Evolutionary conservation across 2,797 vertebrate species (phyloP), one percentile per base, ranked within the genome.

Genomic region (Parotocinclus haroldoi): DNA sequence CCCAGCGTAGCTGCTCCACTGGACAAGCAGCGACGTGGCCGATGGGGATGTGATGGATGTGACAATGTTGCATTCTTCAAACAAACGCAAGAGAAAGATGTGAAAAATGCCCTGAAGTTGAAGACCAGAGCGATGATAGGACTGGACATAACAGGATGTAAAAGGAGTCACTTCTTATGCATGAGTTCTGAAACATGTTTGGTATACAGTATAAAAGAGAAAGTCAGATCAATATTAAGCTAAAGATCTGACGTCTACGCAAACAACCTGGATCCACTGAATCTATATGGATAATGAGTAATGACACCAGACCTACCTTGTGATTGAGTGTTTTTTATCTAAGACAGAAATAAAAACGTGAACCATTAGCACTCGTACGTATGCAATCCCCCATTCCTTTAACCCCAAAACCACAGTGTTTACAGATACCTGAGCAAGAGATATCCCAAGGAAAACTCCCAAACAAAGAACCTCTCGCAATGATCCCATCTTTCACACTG

Each of bases 401-500:
- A 0, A 7, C 8, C 1, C 7, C 16, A 14, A 9, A 16, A 50
- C n/a, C 12, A 14, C 38, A 51, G 40, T 9, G 65, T 54, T 55
- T 5, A 52, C 48, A 76, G 77, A 84, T 87, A 91, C 89, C 89
- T 89, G 89, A 50, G 73, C 80, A 68, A 91, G 76, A 82, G 78
- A 82, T 52, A 83, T 76, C 73, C 86, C 70, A 59, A 80, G 71
- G 78, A 89, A 86, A 82, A 91, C 81, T 60, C 82, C 44, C 80
- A 88, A 65, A 27, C 27, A 27, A 38, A 82, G 82, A 83, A 80
- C 81, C 38, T 13, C 51, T 53, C 69, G 53, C 76, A 85, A 72
- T 71, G 75, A 84, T 85, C 84, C 85, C 90, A 90, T 91, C 79
- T 84, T 88, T 87, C 78, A 84, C 78, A 75, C 68, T 82, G 81